Conservation (phyloP, 2,113 vertebrate genomes). For the Mus pahari region DNA sequence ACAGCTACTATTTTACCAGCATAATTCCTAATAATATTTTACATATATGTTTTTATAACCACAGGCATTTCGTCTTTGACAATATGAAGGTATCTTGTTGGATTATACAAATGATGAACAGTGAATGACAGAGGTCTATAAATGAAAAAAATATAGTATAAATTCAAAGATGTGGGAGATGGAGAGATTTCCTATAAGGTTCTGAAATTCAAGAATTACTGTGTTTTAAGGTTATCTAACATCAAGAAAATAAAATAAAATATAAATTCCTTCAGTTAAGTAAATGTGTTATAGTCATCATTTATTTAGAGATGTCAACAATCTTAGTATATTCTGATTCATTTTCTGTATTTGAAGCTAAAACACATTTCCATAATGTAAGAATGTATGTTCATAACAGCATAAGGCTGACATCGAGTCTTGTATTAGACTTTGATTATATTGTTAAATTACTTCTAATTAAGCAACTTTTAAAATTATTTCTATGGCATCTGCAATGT, state of each 20-base stretch:
- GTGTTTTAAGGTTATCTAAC: neutral
- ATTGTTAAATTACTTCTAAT: neutral
- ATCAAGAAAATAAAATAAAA: neutral
- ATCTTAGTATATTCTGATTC: neutral
- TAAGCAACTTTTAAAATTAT: neutral
- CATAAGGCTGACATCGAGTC: neutral
- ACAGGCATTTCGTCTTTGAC: neutral
- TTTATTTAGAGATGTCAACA: neutral
- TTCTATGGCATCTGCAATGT: neutral
- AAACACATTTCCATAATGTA: constrained; percentile 12
- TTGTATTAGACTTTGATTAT: neutral
- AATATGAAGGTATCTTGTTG: neutral
- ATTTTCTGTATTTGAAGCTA: neutral
- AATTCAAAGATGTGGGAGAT: neutral
- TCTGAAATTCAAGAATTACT: constrained; percentile 32
- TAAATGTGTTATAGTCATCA: neutral
- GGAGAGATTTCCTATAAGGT: neutral
- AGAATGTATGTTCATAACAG: neutral
- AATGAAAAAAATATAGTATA: neutral
- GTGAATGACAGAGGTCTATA: neutral
- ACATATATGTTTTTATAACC: neutral
- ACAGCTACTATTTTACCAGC: neutral
- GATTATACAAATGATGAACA: neutral
- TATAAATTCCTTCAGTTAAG: neutral
- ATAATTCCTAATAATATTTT: neutral